Evolutionary conservation across 2,888 invertebrate species (phyloP).

Genomic region (Serripes groenlandicus): DNA sequence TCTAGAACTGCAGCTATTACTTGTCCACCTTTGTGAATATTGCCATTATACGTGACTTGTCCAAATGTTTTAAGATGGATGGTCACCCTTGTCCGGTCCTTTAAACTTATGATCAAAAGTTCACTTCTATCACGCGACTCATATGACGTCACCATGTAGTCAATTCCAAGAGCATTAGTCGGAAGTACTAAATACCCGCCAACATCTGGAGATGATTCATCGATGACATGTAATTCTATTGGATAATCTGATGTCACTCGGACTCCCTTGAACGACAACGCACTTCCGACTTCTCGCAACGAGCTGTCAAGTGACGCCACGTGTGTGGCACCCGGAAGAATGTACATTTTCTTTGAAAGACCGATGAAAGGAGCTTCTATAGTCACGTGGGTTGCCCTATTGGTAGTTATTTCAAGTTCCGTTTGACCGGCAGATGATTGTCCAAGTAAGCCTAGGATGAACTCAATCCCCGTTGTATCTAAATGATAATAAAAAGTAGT

Average conservation of each 20-base stretch:
- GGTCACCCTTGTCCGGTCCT: conserved; percentile 33
- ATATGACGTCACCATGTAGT: conserved; percentile 50
- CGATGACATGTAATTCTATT: conserved; percentile 33
- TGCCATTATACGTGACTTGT: conserved; percentile 33
- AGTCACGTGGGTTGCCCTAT: conserved; percentile 29
- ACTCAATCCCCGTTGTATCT: conserved; percentile 41
- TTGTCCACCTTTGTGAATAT: conserved; percentile 30
- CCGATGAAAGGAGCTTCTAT: conserved; percentile 50
- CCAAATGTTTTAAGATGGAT: conserved; percentile 38
- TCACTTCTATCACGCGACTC: conserved; percentile 28
- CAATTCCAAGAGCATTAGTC: conserved; percentile 17
- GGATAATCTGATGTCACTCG: conserved; percentile 42
- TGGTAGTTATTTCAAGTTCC: conserved; percentile 30
- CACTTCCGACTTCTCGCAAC: conserved; percentile 32
- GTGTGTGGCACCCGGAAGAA: conserved; percentile 27
- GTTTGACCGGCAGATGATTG: conserved; percentile 29
- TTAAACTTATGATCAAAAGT: conserved; percentile 22
- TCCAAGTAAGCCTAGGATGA: conserved; percentile 38
- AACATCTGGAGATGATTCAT: conserved; percentile 19
- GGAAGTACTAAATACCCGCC: conserved; percentile 49
- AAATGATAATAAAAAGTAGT: background rate
- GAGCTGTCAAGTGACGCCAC: conserved; percentile 32
- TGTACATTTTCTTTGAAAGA: conserved; percentile 15
- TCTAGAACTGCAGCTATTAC: conserved; percentile 33
- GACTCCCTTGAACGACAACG: conserved; percentile 50